phyloP scores from a whole-genome alignment of 92 coral and sea anemone genomes.

The Epizoanthus illoricatus region DNA sequence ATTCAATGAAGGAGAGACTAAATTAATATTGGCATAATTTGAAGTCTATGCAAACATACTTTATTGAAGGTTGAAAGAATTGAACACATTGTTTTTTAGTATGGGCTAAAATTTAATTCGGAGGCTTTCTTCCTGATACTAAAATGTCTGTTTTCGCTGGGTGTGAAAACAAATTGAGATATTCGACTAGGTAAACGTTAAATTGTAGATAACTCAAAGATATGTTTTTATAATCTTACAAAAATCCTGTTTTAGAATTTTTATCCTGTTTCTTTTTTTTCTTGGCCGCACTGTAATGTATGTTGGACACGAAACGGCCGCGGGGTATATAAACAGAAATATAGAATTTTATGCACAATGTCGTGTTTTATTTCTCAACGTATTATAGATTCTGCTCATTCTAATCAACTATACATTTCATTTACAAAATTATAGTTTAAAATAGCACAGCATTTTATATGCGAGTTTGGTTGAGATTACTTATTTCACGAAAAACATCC shows the following conservation, averaged over 20 bases:
- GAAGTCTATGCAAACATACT: slow-evolving; percentile 60
- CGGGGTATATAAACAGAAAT: background rate
- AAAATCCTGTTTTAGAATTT: background rate
- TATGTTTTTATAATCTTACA: background rate
- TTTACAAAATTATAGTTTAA: slow-evolving; percentile 21
- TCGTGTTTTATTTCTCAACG: slow-evolving; percentile 3
- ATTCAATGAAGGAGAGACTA: slow-evolving; percentile 41
- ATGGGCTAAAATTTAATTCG: slow-evolving; percentile 58
- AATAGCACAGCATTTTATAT: background rate
- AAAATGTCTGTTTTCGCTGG: slow-evolving; percentile 19
- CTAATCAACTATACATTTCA: slow-evolving; percentile 2
- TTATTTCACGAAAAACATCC: slow-evolving; percentile 3
- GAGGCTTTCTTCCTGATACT: slow-evolving; percentile 31
- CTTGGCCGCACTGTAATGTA: background rate
- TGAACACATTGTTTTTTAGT: slow-evolving; percentile 51
- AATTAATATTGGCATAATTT: slow-evolving; percentile 64
- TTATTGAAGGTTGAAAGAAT: slow-evolving; percentile 44
- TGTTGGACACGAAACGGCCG: background rate
- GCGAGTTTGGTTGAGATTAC: background rate
- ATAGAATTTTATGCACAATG: background rate
- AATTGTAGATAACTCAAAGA: background rate
- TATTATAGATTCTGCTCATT: slow-evolving; percentile 7
- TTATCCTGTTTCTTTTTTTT: background rate
- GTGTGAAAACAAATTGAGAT: slow-evolving; percentile 15
- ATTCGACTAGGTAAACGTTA: background rate